Evolutionary conservation across 2,113 vertebrate genomes (phyloP).

Genomic region (Philantomba maxwellii): DNA sequence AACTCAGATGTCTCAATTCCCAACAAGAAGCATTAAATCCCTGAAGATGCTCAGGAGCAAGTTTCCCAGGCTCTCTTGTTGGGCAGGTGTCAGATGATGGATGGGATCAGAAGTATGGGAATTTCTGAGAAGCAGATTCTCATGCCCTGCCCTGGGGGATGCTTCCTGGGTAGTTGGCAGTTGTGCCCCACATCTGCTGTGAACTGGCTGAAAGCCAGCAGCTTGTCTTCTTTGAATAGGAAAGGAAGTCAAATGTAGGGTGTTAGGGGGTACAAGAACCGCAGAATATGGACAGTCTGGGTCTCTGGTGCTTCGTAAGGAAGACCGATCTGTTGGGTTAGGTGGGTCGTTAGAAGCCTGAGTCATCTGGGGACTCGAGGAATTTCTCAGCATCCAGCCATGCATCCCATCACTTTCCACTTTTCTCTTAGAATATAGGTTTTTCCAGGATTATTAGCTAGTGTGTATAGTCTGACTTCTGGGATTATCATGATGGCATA

Average conservation of each 20-base stretch:
- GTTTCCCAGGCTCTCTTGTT: not conserved
- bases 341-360: conserved; percentile 16
- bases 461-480: not conserved
- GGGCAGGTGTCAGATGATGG: not conserved
- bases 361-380: not conserved
- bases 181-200: conserved; percentile 43
- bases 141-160: conserved; percentile 10
- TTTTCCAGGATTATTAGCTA: not conserved
- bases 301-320: not conserved
- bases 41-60: not conserved
- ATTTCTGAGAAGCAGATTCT: conserved; percentile 53
- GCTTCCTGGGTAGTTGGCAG: conserved; percentile 40
- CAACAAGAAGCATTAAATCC: not conserved
- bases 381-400: not conserved
- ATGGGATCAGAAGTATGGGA: conserved; percentile 17
- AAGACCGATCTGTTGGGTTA: not conserved
- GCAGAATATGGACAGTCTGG: conserved; percentile 34
- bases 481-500: not conserved
- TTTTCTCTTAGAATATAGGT: not conserved
- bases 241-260: conserved; percentile 51
- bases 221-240: conserved; percentile 51
- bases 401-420: not conserved
- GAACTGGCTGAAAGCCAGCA: conserved; percentile 43
- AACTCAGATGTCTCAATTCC: not conserved
- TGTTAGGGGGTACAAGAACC: not conserved